Conservation (phyloP, 2,113 vertebrate species). For the Mastomys natalensis region DNA sequence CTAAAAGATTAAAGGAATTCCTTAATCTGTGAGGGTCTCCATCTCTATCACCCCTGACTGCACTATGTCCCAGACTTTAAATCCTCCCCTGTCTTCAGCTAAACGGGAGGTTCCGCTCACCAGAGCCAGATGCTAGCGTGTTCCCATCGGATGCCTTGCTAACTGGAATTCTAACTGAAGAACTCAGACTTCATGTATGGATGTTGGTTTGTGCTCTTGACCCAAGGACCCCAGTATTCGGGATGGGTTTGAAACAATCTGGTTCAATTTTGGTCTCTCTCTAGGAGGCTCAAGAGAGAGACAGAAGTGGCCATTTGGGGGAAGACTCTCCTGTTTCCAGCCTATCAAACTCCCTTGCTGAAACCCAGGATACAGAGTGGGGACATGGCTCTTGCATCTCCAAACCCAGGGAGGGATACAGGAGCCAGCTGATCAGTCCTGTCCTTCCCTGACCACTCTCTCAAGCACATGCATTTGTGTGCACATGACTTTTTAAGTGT, state of each 20-base stretch:
- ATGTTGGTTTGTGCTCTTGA: background rate
- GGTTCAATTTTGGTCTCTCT: background rate
- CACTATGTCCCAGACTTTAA: background rate
- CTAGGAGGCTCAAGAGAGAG: background rate
- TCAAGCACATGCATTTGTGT: background rate
- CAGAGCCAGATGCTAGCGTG: fast-evolving
- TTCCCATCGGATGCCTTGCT: background rate
- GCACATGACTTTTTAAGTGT: too few species aligned
- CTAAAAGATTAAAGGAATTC: background rate
- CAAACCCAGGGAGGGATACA: background rate
- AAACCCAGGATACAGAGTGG: background rate
- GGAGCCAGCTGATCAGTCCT: background rate
- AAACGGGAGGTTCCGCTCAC: background rate
- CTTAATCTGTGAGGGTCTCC: background rate
- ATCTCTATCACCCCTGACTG: background rate
- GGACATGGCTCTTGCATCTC: background rate
- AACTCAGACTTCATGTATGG: fast-evolving
- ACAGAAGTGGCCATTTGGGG: background rate
- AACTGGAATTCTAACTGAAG: too few species aligned
- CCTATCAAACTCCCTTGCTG: background rate
- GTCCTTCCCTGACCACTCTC: background rate
- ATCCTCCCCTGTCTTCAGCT: background rate
- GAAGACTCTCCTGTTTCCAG: background rate
- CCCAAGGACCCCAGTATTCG: too few species aligned
- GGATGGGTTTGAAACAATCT: background rate